Percentiles rank a stretch among this genome's conserved stretches.
phyloP scores from a whole-genome alignment of 2,797 vertebrate species.

The Enteromius paludinosus region DNA sequence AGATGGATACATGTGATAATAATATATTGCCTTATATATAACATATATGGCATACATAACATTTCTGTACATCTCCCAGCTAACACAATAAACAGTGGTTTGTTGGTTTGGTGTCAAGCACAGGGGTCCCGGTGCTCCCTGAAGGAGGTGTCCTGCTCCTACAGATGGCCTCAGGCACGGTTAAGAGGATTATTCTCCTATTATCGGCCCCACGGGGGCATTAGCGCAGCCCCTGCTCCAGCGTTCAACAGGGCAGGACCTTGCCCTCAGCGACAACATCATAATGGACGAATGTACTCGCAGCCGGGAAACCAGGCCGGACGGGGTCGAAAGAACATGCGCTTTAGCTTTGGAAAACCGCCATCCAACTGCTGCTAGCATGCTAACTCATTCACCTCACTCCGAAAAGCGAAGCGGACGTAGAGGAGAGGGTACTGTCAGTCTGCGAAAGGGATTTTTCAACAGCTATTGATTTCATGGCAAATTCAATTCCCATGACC shows the following conservation, averaged over 20 bases:
- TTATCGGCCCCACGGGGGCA: conserved; percentile 72
- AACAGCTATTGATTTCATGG: conserved; percentile 33
- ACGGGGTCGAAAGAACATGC: conserved; percentile 69
- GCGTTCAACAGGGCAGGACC: conserved; percentile 55
- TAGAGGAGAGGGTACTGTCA: conserved; percentile 33
- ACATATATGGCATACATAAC: too few relatives aligned
- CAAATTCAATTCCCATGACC: conserved; percentile 19
- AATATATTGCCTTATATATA: too few relatives aligned
- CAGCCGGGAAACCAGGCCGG: conserved; percentile 57
- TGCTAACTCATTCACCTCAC: background rate
- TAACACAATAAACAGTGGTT: background rate
- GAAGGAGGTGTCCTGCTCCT: conserved; percentile 37
- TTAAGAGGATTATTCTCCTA: conserved; percentile 80
- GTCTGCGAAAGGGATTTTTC: background rate
- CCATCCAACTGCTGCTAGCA: background rate
- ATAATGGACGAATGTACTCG: conserved; percentile 61
- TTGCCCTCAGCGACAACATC: conserved; percentile 50
- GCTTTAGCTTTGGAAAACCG: conserved; percentile 57
- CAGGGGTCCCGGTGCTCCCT: background rate
- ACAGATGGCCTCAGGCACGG: conserved; percentile 63
- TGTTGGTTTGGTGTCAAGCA: background rate
- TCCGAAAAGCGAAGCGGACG: conserved; percentile 34
- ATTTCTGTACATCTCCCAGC: too few relatives aligned
- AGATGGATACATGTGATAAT: too few relatives aligned
- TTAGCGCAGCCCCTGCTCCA: conserved; percentile 30